phyloP scores from a whole-genome alignment of 1,140 invertebrate species.

The Batillaria attramentaria region DNA sequence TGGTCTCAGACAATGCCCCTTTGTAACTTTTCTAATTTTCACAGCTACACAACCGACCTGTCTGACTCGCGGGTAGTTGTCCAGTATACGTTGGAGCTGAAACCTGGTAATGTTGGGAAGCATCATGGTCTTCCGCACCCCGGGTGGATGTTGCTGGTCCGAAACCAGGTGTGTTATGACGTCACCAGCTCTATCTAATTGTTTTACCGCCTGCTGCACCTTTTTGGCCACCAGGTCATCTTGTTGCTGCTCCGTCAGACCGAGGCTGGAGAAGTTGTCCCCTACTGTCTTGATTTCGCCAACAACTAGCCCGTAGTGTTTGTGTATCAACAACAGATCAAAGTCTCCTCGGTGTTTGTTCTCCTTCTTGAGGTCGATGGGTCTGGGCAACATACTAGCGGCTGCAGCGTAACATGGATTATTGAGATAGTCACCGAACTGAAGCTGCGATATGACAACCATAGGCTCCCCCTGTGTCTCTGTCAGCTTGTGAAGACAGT shows the following conservation, averaged over 20 bases:
- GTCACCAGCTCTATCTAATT: not conserved
- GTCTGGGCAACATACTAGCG: not conserved
- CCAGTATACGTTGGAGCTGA: not conserved
- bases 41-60: no score
- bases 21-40: no score
- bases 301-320: not conserved
- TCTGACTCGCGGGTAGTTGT: not conserved
- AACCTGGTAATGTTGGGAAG: not conserved
- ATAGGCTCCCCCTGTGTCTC: not conserved
- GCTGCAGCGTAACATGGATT: not conserved
- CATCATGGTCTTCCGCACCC: not conserved
- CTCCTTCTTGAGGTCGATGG: not conserved
- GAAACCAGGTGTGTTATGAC: conserved; percentile 4
- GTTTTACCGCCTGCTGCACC: not conserved
- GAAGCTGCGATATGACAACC: not conserved
- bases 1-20: no score
- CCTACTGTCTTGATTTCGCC: conserved; percentile 8
- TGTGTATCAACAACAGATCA: not conserved
- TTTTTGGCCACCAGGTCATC: not conserved
- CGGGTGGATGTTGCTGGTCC: not conserved
- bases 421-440: conserved; percentile 8
- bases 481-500: conserved; percentile 7
- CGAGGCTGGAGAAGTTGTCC: not conserved
- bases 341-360: conserved; percentile 11
- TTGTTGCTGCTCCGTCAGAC: not conserved